Base-by-base conservation (phyloP, 2,797 vertebrate species). In the Tragelaphus oryx region DNA sequence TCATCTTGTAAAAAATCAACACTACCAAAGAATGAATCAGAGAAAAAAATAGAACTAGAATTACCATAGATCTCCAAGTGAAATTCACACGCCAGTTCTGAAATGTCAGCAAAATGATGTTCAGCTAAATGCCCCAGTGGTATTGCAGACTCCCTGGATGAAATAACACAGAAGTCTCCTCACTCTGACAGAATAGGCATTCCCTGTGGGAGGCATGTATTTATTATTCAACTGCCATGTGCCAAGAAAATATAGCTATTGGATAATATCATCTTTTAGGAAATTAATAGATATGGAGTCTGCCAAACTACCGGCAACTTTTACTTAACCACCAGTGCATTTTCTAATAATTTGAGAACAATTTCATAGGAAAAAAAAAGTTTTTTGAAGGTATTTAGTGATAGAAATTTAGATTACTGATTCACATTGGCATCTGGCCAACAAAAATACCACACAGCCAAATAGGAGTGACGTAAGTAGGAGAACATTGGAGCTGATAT, bases 61-160 rank as follows among this genome's bases (percentile, higher is more conserved):
- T 60, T 95, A 80, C 52, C 46, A 75, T 8, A 65, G 65, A 60
- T 52, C 55, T 54, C 14, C 54, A 94, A 85, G 60, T 93, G 85
- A 91, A 95, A 96, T 83, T 91, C 71, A 79, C 79, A 96, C 8
- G 71, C 13, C 50, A 83, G 22, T 80, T 89, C 76, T 87, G 37
- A 96, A 96, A 96, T 95, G 48, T 91, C 83, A 86, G 62, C 94
- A 93, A 82, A 89, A 93, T 81, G 62, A 79, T 57, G 68, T 83
- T 93, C 13, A 10, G 33, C n/a, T 79, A 88, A 87, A 84, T 55
- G 28, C 1, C 54, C 55, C 59, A 24, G 30, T 10, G 44, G 54
- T 50, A 5, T 28, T 54, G 26, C 11, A 94, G 80, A 84, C 24
- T 65, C 37, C 44, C 52, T 41, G 28, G 48, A 92, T 20, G 22